A percentile compares a stretch with the other conserved stretches of the same genome.
phyloP scores from a whole-genome alignment of 1,140 invertebrate species.

The Halictus rubicundus region DNA sequence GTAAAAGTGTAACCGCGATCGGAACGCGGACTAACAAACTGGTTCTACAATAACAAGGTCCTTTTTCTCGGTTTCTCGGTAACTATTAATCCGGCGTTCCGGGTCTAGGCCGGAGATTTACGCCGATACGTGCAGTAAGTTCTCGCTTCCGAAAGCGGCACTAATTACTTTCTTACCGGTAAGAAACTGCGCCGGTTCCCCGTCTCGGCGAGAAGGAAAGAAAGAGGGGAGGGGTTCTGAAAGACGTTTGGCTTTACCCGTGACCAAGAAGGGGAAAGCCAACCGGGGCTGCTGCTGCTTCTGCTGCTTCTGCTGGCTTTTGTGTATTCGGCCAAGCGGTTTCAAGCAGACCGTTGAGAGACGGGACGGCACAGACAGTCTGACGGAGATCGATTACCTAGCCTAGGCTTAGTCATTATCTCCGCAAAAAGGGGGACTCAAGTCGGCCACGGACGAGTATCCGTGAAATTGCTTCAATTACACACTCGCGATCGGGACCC shows the following conservation, averaged over 20 bases:
- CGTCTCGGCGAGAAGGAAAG: background rate
- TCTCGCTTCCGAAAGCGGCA: conserved; percentile 1
- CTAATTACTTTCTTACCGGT: conserved; percentile 23
- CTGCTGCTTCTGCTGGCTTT: conserved; percentile 33
- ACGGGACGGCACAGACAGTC: conserved; percentile 46
- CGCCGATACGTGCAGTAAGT: background rate
- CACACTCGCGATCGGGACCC: background rate
- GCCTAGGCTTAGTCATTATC: conserved; percentile 61
- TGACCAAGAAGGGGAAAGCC: conserved; percentile 29
- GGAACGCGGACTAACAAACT: background rate
- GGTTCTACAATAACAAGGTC: background rate
- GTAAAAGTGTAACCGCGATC: background rate
- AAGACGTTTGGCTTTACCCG: conserved; percentile 38
- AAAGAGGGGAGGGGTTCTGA: conserved; percentile 3
- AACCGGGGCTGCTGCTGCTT: background rate
- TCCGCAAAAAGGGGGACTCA: conserved; percentile 41
- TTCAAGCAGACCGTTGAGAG: conserved; percentile 50
- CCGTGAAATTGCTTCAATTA: conserved; percentile 63
- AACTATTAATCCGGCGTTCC: conserved; percentile 6
- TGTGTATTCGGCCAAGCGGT: conserved; percentile 43
- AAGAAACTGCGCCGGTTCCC: background rate
- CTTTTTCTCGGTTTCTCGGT: background rate
- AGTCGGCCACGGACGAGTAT: conserved; percentile 11
- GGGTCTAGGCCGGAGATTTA: conserved; percentile 2
- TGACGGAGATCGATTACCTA: conserved; percentile 65